A percentile compares a stretch with the other conserved stretches of the same genome.
Conservation (phyloP, 2,888 invertebrate genomes). For the Papilio gigon region DNA sequence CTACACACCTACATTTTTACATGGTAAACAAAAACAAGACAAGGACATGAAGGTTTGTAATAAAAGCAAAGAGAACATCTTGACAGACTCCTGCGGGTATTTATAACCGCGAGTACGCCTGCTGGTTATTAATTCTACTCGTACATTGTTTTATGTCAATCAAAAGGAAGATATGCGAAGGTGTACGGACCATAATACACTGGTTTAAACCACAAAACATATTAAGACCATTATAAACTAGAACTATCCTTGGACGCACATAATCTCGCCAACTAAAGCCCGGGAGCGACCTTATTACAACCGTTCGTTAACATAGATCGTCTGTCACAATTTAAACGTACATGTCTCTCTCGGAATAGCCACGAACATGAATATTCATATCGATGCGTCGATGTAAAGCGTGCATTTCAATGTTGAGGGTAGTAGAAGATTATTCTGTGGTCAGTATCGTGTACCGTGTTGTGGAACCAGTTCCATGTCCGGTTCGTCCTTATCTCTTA, state of each 20-base stretch:
- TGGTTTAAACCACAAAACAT: conserved; percentile 20
- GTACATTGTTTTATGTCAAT: conserved; percentile 38
- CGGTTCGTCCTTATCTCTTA: conserved; percentile 35
- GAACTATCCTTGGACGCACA: conserved; percentile 19
- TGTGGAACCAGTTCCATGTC: conserved; percentile 33
- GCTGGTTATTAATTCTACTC: conserved; percentile 31
- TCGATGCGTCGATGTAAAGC: conserved; percentile 26
- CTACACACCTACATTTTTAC: too few species aligned
- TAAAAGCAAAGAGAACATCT: conserved; percentile 17
- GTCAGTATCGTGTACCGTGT: conserved; percentile 12
- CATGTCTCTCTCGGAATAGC: conserved; percentile 16
- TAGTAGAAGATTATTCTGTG: conserved; percentile 13
- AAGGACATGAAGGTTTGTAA: neutral
- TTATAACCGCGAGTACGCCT: conserved; percentile 32
- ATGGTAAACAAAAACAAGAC: neutral
- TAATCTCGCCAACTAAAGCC: conserved; percentile 29
- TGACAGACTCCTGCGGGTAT: conserved; percentile 34
- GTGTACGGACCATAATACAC: conserved; percentile 10
- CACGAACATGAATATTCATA: conserved; percentile 33
- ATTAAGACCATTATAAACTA: neutral
- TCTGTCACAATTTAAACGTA: conserved; percentile 26
- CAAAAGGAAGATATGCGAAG: conserved; percentile 27
- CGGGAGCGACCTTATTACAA: conserved; percentile 35
- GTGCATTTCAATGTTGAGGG: conserved; percentile 24
- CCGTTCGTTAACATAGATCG: conserved; percentile 32